Base-by-base conservation (phyloP, 1,140 invertebrate genomes). In the Polypedilum pembai region DNA sequence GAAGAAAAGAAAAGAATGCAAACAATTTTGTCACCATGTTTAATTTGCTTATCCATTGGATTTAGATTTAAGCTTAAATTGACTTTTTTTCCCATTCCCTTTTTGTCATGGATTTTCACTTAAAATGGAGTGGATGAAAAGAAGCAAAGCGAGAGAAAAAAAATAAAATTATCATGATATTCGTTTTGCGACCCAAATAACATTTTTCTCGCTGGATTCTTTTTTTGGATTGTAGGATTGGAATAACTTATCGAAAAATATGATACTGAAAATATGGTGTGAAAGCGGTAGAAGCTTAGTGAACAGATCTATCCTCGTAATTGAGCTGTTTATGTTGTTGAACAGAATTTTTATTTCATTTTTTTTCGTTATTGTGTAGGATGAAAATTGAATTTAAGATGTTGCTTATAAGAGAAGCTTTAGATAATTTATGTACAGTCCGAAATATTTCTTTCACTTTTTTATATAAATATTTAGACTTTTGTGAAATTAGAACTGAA, bases 261-360 rank as follows among this genome's bases (percentile, higher is more conserved):
- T 56, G 45, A 56, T 56, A 15, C 45, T 56, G 45, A 56, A 56
- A 56, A 56, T 56, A 56, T 56, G 45, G 45, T 56, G 45, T n/a
- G 45, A 56, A 56, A 56, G 45, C 45, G n/a, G 45, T 56, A n/a
- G 45, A n/a, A 56, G 45, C 45, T 56, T 56, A 56, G 45, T 56
- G 45, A 56, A 56, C 15, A 56, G 45, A 56, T 56, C 45, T 56
- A 56, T 12, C 8, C n/a, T 56, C 45, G n/a, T 56, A 56, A 56
- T 56, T 56, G 45, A 56, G 45, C 12, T 56, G 45, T 56, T 56
- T 56, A 56, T 56, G 45, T 56, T 45, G 41, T 45, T 56, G 45
- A 56, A 56, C 45, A 56, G 15, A 45, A 45, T 45, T 45, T 56
- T 56, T n/a, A n/a, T 56, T 56, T 56, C 45, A 10, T 15, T 56